These are phyloP conservation scores for Nannoperca australis DNA, from an alignment of 2,797 vertebrate genomes.

Conservation along the genomic window DNA sequence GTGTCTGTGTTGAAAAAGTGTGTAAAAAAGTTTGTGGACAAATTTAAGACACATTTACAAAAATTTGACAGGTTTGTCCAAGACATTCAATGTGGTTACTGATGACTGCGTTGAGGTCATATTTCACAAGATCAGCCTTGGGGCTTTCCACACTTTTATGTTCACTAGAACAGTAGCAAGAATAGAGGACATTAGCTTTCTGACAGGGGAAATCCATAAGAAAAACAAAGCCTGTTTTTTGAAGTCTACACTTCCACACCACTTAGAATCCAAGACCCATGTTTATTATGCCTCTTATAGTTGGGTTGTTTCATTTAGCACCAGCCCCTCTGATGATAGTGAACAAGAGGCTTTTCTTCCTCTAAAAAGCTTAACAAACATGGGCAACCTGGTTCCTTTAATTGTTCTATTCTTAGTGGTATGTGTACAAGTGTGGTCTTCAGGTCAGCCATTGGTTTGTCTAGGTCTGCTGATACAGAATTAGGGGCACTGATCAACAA, in stretches of 20 bases:
- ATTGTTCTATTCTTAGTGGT: slow-evolving; percentile 63
- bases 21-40: slow-evolving; percentile 1
- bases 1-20: slow-evolving; percentile 6
- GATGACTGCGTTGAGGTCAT: slow-evolving; percentile 25
- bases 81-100: slow-evolving; percentile 26
- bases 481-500: slow-evolving; percentile 74
- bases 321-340: slow-evolving; percentile 15
- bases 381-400: slow-evolving; percentile 28
- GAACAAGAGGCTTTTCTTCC: slow-evolving; percentile 31
- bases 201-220: slow-evolving; percentile 59
- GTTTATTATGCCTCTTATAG: slow-evolving; percentile 59
- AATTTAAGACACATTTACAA: slow-evolving; percentile 26
- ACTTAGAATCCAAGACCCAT: slow-evolving; percentile 70
- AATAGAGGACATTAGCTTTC: slow-evolving; percentile 46
- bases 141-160: slow-evolving; percentile 71
- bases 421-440: slow-evolving; percentile 72
- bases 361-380: slow-evolving; percentile 65
- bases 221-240: slow-evolving; percentile 58
- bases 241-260: slow-evolving; percentile 73
- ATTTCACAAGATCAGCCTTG: slow-evolving; percentile 41
- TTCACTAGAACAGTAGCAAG: slow-evolving; percentile 59
- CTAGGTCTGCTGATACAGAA: slow-evolving; percentile 78
- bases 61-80: slow-evolving; percentile 17
- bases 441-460: slow-evolving; percentile 62
- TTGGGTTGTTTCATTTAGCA: slow-evolving; percentile 20